Evolutionary conservation across 2,113 vertebrate species (phyloP), one percentile per base, ranked within the genome.

Genomic region (Elaphurus davidianus): DNA sequence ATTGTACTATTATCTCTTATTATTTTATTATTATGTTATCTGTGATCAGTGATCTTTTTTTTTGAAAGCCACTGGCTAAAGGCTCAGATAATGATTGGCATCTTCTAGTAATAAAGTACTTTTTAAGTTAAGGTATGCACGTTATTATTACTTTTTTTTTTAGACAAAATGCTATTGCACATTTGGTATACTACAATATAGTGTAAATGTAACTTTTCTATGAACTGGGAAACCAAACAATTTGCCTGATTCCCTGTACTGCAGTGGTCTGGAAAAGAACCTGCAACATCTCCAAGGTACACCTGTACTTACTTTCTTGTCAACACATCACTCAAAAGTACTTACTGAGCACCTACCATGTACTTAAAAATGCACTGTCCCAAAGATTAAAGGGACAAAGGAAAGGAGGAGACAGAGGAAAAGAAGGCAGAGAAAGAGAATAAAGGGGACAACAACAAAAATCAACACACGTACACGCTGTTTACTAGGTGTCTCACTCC

Each of bases 391-490:
- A 92, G 30, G 93, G 57, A 14, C 45, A 43, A 25, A n/a, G 12
- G 27, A n/a, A 25, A 50, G 27, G 7, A 8, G 50, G 85, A 43
- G 47, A 27, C 36, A n/a, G 52, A 19, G 13, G 45, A 59, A 55
- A 30, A 81, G 19, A 25, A 17, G 28, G 82, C 55, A 74, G 64
- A 30, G 16, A 5, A 17, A 57, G 47, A 45, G 14, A 92, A 30
- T 12, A 28, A 25, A 89, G 55, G 52, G 47, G 16, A 54, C 27
- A 21, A 52, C 11, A 86, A 94, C 67, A 45, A 71, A 55, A 60
- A 7, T 43, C 30, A 25, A 25, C 6, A 67, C 6, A 33, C 15
- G 4, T 4, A 6, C 33, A n/a, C 3, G 7, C 3, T 3, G n/a
- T 16, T 45, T 23, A 40, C 19, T 7, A 52, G 52, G 60, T 3